Conservation (phyloP, 2,888 invertebrate species). For the Lamellibrachia satsuma region DNA sequence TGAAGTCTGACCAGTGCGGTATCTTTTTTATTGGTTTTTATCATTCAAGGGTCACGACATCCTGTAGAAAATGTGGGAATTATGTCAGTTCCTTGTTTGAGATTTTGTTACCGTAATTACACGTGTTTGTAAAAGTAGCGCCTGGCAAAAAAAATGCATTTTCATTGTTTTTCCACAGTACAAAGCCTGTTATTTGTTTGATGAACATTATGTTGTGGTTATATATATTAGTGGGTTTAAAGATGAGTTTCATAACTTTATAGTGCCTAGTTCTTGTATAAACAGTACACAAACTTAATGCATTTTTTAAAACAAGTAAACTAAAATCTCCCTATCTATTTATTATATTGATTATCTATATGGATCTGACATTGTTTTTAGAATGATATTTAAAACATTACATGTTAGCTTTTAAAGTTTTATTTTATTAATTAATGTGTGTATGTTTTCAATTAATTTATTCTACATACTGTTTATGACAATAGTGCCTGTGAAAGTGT, state of each 20-base stretch:
- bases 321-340: background rate
- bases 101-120: background rate
- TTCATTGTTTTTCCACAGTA: background rate
- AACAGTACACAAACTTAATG: too few species aligned
- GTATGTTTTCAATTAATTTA: background rate
- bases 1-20: background rate
- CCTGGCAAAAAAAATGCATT: background rate
- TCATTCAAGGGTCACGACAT: background rate
- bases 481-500: background rate
- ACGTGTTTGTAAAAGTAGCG: background rate
- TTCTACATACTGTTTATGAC: background rate
- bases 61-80: background rate
- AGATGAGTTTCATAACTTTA: background rate
- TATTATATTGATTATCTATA: background rate
- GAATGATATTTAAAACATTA: background rate
- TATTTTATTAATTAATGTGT: background rate
- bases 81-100: background rate
- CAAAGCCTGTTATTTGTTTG: background rate
- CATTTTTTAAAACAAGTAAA: too few species aligned
- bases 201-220: background rate
- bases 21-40: conserved; percentile 5
- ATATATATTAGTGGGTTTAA: background rate
- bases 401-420: background rate
- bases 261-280: background rate
- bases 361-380: too few species aligned